Base-by-base conservation (phyloP, 2,113 vertebrate genomes). In the Marmota monax region DNA sequence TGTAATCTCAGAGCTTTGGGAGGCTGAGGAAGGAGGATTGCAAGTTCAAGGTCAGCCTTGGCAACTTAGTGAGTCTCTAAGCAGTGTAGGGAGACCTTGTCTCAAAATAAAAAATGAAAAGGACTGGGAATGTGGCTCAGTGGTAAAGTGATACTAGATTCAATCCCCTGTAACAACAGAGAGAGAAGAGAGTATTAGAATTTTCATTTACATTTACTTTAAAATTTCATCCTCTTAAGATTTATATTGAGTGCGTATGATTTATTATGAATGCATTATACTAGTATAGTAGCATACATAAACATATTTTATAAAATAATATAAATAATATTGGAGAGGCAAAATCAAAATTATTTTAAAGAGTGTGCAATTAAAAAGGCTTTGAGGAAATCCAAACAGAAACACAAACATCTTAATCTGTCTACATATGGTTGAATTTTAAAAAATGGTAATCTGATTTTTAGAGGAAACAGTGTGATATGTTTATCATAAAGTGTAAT, bases 171-270 rank as follows among this genome's bases (percentile, higher is more conserved):
- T 27, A 63, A 23, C 3, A 9, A 63, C 9, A 63, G 9, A 63
- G 22, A 58, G 22, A 48, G 8, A 95, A 90, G 42, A 84, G 2
- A 70, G 2, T 61, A 65, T 90, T 72, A 65, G 69, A 84, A 70
- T 58, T 96, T 90, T 18, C 82, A 18, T 84, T 95, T 85, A 39
- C 9, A 56, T 76, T 96, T 90, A 65, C 58, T 79, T 94, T 80
- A 76, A 53, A 80, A 34, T 88, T 80, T 94, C 14, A 73, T 67
- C 4, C 6, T 93, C 56, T 90, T 69, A n/a, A 91, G 63, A 83
- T 88, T 92, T 95, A 78, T 84, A 9, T 27, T 80, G 78, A 89
- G 4, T 77, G 8, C 45, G 16, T 79, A 12, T 65, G 27, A 56
- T 48, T 70, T 87, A 78, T 56, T 53, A 91, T 42, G 69, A 12